Base-by-base conservation (phyloP, 2,888 invertebrate species). In the Catocala sponsa region DNA sequence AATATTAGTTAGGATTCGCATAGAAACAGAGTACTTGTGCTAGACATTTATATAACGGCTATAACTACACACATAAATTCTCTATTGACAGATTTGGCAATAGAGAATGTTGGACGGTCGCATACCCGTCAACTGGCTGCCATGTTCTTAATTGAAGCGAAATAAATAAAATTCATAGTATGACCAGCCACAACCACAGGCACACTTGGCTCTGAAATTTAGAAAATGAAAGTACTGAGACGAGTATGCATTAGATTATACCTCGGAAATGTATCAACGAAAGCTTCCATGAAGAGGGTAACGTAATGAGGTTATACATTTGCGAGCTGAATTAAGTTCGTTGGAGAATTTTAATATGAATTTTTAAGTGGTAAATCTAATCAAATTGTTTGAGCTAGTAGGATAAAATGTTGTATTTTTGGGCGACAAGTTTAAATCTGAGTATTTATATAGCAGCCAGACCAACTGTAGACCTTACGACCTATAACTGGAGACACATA, bases 231-330 rank as follows among this genome's bases (percentile, higher is more conserved):
- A 71, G 76, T 74, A 70, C 67, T 65, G 65, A 73, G 70, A 77
- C 68, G 76, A 83, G 85, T 79, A 84, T 75, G 83, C 77, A 81
- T 88, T 85, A 86, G 84, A 87, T 88, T 87, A 87, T 83, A 81
- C 79, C 82, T 81, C 74, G 64, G 76, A 81, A 85, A 85, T 80
- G 80, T 85, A 87, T 87, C 84, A 85, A 77, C 74, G 73, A 85
- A 87, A 88, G 83, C 85, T 82, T 71, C 78, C 78, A 79, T 88
- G 87, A 90, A 86, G 85, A 90, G 90, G 90, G 90, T 87, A 85
- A 77, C 75, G 79, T 87, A 90, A 91, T 85, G 82, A 90, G 81
- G 84, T 90, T 88, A 88, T 86, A 87, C 80, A 83, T 87, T 88
- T 84, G 77, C 82, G 79, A 86, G 73, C 60, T 69, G 76, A 88